These are phyloP conservation scores for Osmerus eperlanus DNA, from an alignment of 2,113 vertebrate species.

Conservation along the genomic window DNA sequence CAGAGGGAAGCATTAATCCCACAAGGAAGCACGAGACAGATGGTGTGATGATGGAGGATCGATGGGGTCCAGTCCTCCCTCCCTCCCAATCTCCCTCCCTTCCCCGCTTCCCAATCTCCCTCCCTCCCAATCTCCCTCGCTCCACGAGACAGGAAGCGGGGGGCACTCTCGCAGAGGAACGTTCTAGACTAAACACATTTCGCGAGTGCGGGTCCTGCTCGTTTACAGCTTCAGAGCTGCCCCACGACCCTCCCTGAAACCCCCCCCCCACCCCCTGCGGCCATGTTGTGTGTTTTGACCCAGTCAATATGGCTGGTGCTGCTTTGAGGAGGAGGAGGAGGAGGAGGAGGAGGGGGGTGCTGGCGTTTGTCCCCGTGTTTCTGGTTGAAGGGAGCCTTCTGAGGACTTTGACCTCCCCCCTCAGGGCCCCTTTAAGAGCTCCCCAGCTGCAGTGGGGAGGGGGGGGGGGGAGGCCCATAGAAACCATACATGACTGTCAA, in stretches of 20 bases:
- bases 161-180: constrained; percentile 62
- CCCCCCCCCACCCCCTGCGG: constrained; percentile 14
- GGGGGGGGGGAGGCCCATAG: constrained; percentile 27
- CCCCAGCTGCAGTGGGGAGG: constrained; percentile 51
- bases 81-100: constrained; percentile 13
- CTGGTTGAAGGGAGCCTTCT: constrained; percentile 53
- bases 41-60: constrained; percentile 66
- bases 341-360: no score
- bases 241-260: constrained; percentile 11
- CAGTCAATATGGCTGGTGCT: constrained; percentile 40
- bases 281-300: constrained; percentile 8
- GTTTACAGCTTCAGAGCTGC: not conserved
- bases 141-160: constrained; percentile 52
- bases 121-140: not conserved
- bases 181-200: constrained; percentile 59
- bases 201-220: not conserved
- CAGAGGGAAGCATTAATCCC: constrained; percentile 66
- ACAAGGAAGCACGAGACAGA: constrained; percentile 65
- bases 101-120: not conserved
- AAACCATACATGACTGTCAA: constrained; percentile 54
- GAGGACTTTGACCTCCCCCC: constrained; percentile 55
- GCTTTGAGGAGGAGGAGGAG: constrained; percentile 7
- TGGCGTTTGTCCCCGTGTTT: constrained; percentile 43
- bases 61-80: constrained; percentile 31
- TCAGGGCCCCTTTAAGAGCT: constrained; percentile 59